These are phyloP conservation scores for Volucella zonaria DNA, from an alignment of 2,888 invertebrate genomes.

Conservation along the genomic window DNA sequence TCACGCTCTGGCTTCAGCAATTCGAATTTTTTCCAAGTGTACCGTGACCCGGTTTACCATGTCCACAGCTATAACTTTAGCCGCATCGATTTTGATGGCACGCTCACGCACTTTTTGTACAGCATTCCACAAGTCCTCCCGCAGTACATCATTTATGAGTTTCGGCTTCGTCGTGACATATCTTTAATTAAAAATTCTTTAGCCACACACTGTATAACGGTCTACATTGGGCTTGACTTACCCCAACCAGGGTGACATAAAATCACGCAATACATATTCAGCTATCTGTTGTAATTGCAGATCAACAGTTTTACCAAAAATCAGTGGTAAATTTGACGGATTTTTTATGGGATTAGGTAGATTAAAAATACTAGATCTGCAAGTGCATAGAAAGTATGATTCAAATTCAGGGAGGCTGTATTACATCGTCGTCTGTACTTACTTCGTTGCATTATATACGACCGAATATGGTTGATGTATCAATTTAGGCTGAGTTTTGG, in stretches of 20 bases:
- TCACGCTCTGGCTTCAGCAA: constrained; percentile 89
- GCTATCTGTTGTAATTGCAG: constrained; percentile 91
- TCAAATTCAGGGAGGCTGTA: background rate
- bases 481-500: constrained; percentile 79
- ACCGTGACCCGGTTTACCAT: constrained; percentile 91
- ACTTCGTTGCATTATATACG: constrained; percentile 82
- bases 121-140: constrained; percentile 92
- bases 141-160: constrained; percentile 86
- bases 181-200: constrained; percentile 75
- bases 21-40: constrained; percentile 93
- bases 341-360: constrained; percentile 82
- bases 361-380: constrained; percentile 81
- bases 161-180: constrained; percentile 88
- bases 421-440: constrained; percentile 57
- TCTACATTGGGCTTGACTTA: constrained; percentile 68
- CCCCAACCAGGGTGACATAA: constrained; percentile 89
- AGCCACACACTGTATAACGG: background rate
- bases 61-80: constrained; percentile 91
- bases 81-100: constrained; percentile 89
- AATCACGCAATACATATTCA: constrained; percentile 91
- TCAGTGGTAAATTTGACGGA: constrained; percentile 87
- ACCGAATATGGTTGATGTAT: constrained; percentile 80
- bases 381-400: constrained; percentile 1
- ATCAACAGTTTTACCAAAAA: constrained; percentile 92
- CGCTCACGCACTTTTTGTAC: constrained; percentile 90